Evolutionary conservation across 1,140 invertebrate species (phyloP).

Genomic region (Hyposmocoma kahamanoa): DNA sequence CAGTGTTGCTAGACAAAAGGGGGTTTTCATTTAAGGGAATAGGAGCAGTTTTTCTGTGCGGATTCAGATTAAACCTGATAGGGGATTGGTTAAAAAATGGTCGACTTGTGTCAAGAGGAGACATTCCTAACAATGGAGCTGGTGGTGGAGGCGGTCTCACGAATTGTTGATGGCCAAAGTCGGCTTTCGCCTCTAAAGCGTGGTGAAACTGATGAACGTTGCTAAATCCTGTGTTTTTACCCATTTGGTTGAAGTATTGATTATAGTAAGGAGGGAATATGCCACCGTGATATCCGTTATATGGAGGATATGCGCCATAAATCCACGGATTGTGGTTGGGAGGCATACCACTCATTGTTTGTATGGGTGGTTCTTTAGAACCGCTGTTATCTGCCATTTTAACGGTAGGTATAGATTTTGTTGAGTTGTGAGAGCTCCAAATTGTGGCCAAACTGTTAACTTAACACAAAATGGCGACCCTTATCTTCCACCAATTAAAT

Average conservation of each 20-base stretch:
- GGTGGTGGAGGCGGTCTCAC: slow-evolving; percentile 64
- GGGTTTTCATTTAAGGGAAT: slow-evolving; percentile 65
- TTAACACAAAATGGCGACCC: slow-evolving; percentile 2
- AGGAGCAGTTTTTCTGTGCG: slow-evolving; percentile 62
- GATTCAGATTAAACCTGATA: slow-evolving; percentile 76
- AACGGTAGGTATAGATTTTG: too few relatives aligned
- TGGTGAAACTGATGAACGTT: slow-evolving; percentile 45
- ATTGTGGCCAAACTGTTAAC: neutral
- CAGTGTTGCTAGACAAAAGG: slow-evolving; percentile 71
- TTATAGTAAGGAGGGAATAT: slow-evolving; percentile 64
- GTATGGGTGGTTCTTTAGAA: slow-evolving; percentile 61
- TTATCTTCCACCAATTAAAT: too few relatives aligned
- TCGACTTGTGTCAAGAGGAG: slow-evolving; percentile 47
- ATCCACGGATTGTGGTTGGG: slow-evolving; percentile 63
- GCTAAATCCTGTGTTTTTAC: slow-evolving; percentile 41
- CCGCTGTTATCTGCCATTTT: slow-evolving; percentile 54
- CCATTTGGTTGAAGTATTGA: slow-evolving; percentile 61
- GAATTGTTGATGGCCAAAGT: slow-evolving; percentile 48
- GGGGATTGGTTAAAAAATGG: slow-evolving; percentile 73
- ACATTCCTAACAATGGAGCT: slow-evolving; percentile 57
- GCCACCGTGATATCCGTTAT: slow-evolving; percentile 57
- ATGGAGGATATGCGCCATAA: slow-evolving; percentile 64
- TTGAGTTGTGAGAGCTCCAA: neutral
- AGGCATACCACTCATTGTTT: slow-evolving; percentile 60
- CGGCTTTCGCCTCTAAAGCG: slow-evolving; percentile 38